Conservation (phyloP, 2,888 invertebrate species). For the Atrina japonica region DNA sequence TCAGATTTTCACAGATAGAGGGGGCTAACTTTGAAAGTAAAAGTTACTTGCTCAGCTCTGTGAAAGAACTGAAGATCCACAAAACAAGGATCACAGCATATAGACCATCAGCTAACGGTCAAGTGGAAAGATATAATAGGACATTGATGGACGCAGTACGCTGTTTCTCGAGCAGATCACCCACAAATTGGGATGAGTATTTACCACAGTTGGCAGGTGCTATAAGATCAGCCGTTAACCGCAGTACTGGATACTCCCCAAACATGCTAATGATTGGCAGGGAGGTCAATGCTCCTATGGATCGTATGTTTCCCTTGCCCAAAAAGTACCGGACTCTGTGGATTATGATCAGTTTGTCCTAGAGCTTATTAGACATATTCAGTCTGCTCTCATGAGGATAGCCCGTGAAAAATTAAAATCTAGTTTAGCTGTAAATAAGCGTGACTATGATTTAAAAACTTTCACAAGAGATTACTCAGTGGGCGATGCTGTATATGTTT, state of each 20-base stretch:
- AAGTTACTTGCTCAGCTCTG: conserved; percentile 37
- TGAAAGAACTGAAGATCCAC: conserved; percentile 26
- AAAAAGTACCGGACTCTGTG: background rate
- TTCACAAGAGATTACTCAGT: background rate
- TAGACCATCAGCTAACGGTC: conserved; percentile 42
- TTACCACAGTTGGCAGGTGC: conserved; percentile 36
- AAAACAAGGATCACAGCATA: conserved; percentile 44
- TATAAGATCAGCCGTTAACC: conserved; percentile 33
- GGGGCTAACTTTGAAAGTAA: conserved; percentile 42
- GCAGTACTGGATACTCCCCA: conserved; percentile 43
- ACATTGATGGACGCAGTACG: conserved; percentile 37
- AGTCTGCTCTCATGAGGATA: conserved; percentile 34
- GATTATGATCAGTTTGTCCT: conserved; percentile 21
- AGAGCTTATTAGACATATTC: conserved; percentile 4
- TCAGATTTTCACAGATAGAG: conserved; percentile 40
- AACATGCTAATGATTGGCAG: conserved; percentile 47
- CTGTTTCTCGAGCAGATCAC: conserved; percentile 36
- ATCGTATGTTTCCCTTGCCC: conserved; percentile 31
- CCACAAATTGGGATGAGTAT: conserved; percentile 39
- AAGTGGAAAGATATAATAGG: conserved; percentile 36
- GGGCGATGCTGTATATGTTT: conserved; percentile 18
- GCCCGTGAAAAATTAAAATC: conserved; percentile 30
- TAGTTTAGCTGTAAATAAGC: conserved; percentile 14
- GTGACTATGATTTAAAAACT: conserved; percentile 28
- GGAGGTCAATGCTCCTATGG: conserved; percentile 36